Evolutionary conservation across 53 echinoderm and acorn worm genomes (phyloP).

Genomic region (Holothuria leucospilota): DNA sequence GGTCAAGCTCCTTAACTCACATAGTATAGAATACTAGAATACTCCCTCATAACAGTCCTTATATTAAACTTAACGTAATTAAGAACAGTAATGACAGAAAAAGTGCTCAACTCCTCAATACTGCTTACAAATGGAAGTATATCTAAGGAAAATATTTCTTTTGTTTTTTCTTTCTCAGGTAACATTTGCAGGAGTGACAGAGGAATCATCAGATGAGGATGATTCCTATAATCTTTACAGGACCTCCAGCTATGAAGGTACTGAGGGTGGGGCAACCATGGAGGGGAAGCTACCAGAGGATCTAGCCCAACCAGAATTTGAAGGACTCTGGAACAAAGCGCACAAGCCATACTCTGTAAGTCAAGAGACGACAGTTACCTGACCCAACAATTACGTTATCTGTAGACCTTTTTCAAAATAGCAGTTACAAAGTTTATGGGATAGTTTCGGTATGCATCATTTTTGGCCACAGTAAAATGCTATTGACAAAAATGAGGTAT

Average conservation of each 20-base stretch:
- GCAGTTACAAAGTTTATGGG: too few relatives aligned
- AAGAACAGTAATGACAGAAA: too few relatives aligned
- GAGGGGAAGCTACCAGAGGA: slow-evolving; percentile 72
- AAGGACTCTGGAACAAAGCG: slow-evolving; percentile 89
- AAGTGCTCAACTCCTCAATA: too few relatives aligned
- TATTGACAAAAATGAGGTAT: too few relatives aligned
- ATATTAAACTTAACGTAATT: too few relatives aligned
- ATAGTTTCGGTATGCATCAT: too few relatives aligned
- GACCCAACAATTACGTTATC: neutral
- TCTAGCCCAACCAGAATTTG: slow-evolving; percentile 97
- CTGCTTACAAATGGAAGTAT: too few relatives aligned
- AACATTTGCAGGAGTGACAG: neutral
- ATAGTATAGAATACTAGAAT: too few relatives aligned
- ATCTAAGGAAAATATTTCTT: too few relatives aligned
- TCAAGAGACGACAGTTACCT: neutral
- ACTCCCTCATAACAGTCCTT: too few relatives aligned
- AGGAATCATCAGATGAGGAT: slow-evolving; percentile 44
- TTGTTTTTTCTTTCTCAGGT: neutral
- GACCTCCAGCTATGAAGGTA: neutral
- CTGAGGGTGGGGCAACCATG: neutral
- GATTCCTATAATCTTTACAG: neutral
- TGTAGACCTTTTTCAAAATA: neutral
- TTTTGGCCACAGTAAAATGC: too few relatives aligned
- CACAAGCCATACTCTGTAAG: slow-evolving; percentile 86
- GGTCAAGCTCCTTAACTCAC: too few relatives aligned